phyloP scores from a whole-genome alignment of 2,797 vertebrate genomes.

The Lemur catta region DNA sequence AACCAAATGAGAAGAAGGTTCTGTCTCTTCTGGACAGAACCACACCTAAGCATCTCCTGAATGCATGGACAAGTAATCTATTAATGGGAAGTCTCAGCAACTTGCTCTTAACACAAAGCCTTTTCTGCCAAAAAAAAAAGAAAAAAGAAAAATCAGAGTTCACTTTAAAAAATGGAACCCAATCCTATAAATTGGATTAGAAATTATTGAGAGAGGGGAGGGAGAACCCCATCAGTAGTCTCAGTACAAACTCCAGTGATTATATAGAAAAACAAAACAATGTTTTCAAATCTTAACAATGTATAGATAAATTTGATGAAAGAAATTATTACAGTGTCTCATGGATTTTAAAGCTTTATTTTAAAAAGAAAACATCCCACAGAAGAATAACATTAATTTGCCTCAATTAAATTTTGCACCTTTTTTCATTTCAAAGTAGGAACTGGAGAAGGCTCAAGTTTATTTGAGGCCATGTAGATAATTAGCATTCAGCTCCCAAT shows the following conservation, averaged over 20 bases:
- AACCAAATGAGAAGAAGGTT: background rate
- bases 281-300: background rate
- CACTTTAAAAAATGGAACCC: background rate
- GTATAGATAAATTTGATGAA: background rate
- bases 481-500: constrained; percentile 16
- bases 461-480: constrained; percentile 33
- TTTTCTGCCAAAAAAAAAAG: background rate
- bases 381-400: background rate
- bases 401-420: background rate
- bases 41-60: background rate
- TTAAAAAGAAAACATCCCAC: background rate
- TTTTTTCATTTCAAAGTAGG: background rate
- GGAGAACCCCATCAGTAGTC: background rate
- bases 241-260: background rate
- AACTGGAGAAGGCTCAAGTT: constrained; percentile 23
- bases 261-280: background rate
- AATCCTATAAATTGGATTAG: background rate
- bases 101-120: background rate
- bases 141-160: background rate
- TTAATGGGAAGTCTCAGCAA: background rate
- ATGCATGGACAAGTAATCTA: background rate
- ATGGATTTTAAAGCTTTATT: background rate
- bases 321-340: background rate
- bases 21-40: background rate
- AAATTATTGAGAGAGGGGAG: background rate